Evolutionary conservation across 2,113 vertebrate genomes (phyloP).

Genomic region (Podiceps cristatus): DNA sequence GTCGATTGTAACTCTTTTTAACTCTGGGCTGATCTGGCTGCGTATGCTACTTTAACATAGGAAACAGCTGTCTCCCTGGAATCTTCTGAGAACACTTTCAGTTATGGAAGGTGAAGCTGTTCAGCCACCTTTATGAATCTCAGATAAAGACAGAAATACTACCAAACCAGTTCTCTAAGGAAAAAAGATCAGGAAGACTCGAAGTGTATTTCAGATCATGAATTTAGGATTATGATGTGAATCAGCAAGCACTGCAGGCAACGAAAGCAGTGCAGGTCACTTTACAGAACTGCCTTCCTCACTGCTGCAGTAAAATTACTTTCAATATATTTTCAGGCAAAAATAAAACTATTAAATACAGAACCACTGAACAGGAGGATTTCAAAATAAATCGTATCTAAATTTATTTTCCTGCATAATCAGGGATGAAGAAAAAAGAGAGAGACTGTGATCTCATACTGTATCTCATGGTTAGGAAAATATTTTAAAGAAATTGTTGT

Average conservation of each 20-base stretch:
- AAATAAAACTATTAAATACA: neutral
- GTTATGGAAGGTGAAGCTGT: neutral
- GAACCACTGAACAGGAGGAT: neutral
- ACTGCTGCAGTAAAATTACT: neutral
- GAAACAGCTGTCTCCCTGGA: neutral
- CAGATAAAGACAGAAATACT: neutral
- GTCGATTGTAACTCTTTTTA: neutral
- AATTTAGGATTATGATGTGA: neutral
- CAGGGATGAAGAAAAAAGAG: neutral
- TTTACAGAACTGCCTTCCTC: neutral
- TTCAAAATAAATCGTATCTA: neutral
- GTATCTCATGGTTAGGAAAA: neutral
- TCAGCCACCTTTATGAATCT: neutral
- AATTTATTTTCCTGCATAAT: neutral
- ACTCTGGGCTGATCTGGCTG: neutral
- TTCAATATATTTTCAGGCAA: neutral
- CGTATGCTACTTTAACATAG: neutral
- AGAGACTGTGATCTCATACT: neutral
- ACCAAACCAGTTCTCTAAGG: neutral
- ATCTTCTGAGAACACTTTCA: fast-evolving
- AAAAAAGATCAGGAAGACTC: neutral
- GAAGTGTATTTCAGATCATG: neutral
- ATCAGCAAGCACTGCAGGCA: neutral
- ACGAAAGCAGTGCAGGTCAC: neutral
- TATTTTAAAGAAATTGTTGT: neutral